Evolutionary conservation across 1,140 invertebrate species (phyloP).

Genomic region (Heliconius nattereri): DNA sequence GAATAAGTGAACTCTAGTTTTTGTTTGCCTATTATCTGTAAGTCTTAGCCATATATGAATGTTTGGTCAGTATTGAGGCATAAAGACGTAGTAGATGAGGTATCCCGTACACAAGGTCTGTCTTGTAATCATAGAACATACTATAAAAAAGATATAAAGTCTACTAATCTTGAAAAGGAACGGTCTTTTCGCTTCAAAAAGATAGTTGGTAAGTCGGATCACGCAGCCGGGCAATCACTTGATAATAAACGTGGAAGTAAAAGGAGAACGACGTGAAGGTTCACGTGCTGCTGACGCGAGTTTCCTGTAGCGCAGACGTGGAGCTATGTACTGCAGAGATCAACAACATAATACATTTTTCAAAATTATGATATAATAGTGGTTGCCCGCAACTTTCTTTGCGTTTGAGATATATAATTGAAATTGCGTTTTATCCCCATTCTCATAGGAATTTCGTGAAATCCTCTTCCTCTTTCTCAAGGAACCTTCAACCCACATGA

Average conservation of each 20-base stretch:
- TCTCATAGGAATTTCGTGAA: no score
- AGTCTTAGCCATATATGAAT: background rate
- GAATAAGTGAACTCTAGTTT: background rate
- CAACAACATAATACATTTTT: background rate
- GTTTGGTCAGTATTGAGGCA: constrained; percentile 8
- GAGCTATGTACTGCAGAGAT: constrained; percentile 25
- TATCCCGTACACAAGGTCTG: constrained; percentile 39
- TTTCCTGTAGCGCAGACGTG: constrained; percentile 52
- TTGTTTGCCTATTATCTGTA: background rate
- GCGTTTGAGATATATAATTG: no score
- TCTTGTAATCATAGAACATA: constrained; percentile 55
- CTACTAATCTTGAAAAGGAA: constrained; percentile 55
- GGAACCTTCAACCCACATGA: no score
- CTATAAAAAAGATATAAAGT: constrained; percentile 63
- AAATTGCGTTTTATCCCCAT: no score
- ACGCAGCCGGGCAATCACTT: constrained; percentile 76
- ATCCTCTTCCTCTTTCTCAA: no score
- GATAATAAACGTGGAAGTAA: constrained; percentile 74
- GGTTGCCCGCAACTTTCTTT: no score
- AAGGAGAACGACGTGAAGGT: constrained; percentile 49
- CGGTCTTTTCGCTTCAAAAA: constrained; percentile 59
- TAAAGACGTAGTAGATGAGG: constrained; percentile 33
- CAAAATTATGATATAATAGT: background rate
- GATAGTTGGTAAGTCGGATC: constrained; percentile 72
- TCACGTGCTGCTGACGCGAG: constrained; percentile 73